Evolutionary conservation across 2,113 vertebrate species (phyloP), one percentile per base, ranked within the genome.

Genomic region (Gopherus flavomarginatus): DNA sequence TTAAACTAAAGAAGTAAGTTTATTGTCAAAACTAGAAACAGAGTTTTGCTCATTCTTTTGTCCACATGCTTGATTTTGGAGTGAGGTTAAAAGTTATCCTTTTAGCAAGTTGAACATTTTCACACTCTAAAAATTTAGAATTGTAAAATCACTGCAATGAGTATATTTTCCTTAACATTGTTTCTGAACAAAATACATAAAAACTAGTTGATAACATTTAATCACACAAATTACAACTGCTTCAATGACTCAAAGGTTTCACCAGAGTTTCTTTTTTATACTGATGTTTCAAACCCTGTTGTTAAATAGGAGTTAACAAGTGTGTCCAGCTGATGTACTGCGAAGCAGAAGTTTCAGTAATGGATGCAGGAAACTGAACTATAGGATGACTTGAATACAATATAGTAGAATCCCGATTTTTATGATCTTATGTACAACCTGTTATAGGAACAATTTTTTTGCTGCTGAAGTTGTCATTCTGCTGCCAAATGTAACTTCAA

Each of bases 1-100:
- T n/a, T 0, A 69, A 44, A 12, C 35, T 56, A 26, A 38, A 22
- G 4, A 0, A 11, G 62, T 10, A 11, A 1, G 13, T 26, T 5
- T 42, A 19, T 72, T 84, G n/a, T 26, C 21, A 35, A 38, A 83
- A 80, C 4, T 21, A 10, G 35, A 44, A 26, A 22, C 9, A 42
- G 3, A 26, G n/a, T 75, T 57, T 16, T 65, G 13, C 17, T 79
- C 13, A 38, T n/a, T 86, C 42, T 44, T 54, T 78, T 86, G 42
- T 65, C 12, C 35, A 16, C 11, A 1, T 57, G 72, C 49, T 88
- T 82, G 56, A 79, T 44, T 52, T 86, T 16, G 38, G 49, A 21
- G 54, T 27, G 26, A 35, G 59, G 31, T 65, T 42, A n/a, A 38
- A 62, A 65, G 62, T 72, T 72, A 72, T n/a, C 65, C 65, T 72